Base-by-base conservation (phyloP, 1,140 invertebrate species). In the Lordiphosa clarofinis region DNA sequence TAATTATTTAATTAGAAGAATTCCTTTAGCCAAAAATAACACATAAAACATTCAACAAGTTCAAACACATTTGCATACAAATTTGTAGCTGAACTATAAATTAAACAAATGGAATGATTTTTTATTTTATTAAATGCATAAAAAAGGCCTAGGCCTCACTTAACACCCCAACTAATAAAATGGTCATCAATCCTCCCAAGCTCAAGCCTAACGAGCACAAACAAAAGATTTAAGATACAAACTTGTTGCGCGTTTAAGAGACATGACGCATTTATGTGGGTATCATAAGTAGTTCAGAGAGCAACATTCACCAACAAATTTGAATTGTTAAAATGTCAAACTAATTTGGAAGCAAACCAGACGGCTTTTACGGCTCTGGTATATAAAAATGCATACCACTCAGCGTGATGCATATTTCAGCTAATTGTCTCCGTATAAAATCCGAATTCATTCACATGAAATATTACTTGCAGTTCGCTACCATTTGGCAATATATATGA, bases 81-180 rank as follows among this genome's bases (percentile, higher is more conserved):
- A 78, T 76, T 78, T 78, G 68, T 43, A 68, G 54, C 35, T 39
- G 28, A 44, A 31, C 40, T 48, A 79, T 69, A 65, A 69, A 69
- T 68, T 55, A 64, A 28, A n/a, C 11, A 21, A 21, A 6, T 31
- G 24, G 13, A 6, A 48, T 50, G 40, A 56, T 62, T 49, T 69
- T n/a, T 31, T 44, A 19, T 19, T 11, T 50, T 44, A 15, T 50
- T 12, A 36, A n/a, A 33, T 57, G 24, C 12, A 49, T 6, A 15
- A 49, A 33, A 49, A 54, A 54, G 56, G 64, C 64, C 64, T 64
- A 56, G 50, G 39, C 39, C 39, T 47, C 43, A 48, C 58, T 39
- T 72, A 56, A 49, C 68, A 60, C 63, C 38, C 60, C 11, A 36
- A n/a, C 60, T 59, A 73, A 79, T 79, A 59, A 79, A 79, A 73